A percentile compares a stretch with the other conserved stretches of the same genome.
Conservation (phyloP, 2,888 invertebrate genomes). For the Apantesis nais region DNA sequence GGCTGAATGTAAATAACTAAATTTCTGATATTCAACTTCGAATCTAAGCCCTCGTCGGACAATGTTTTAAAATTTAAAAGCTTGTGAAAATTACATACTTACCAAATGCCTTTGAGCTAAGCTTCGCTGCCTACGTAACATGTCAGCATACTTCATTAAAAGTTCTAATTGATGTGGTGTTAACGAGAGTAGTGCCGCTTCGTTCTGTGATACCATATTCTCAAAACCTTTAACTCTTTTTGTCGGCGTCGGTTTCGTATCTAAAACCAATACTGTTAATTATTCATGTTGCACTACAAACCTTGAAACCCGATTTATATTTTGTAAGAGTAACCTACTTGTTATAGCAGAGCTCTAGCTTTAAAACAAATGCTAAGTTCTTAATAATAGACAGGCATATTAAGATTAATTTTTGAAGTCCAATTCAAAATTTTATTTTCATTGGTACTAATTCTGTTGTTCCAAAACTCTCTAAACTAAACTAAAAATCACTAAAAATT, state of each 20-base stretch:
- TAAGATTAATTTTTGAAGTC: too few relatives aligned
- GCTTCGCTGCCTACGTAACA: slow-evolving; percentile 63
- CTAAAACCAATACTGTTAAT: slow-evolving; percentile 16
- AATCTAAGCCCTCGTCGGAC: not conserved
- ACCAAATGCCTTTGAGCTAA: slow-evolving; percentile 53
- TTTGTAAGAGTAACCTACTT: not conserved
- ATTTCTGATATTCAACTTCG: too few relatives aligned
- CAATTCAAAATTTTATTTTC: too few relatives aligned
- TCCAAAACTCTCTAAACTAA: too few relatives aligned
- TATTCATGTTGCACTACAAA: not conserved
- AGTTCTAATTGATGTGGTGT: slow-evolving; percentile 62
- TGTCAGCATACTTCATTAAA: slow-evolving; percentile 65
- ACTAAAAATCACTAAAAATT: too few relatives aligned
- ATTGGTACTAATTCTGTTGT: too few relatives aligned
- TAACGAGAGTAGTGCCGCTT: slow-evolving; percentile 66
- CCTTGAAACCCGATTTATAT: not conserved
- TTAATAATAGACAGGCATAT: too few relatives aligned
- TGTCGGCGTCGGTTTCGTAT: not conserved
- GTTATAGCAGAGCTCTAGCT: too few relatives aligned
- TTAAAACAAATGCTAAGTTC: not conserved
- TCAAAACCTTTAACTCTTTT: slow-evolving; percentile 51
- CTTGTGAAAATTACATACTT: slow-evolving; percentile 3
- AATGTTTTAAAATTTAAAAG: not conserved
- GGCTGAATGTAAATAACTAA: too few relatives aligned
- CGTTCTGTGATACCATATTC: slow-evolving; percentile 59